phyloP scores from a whole-genome alignment of 2,113 vertebrate genomes.

The Mastomys coucha region DNA sequence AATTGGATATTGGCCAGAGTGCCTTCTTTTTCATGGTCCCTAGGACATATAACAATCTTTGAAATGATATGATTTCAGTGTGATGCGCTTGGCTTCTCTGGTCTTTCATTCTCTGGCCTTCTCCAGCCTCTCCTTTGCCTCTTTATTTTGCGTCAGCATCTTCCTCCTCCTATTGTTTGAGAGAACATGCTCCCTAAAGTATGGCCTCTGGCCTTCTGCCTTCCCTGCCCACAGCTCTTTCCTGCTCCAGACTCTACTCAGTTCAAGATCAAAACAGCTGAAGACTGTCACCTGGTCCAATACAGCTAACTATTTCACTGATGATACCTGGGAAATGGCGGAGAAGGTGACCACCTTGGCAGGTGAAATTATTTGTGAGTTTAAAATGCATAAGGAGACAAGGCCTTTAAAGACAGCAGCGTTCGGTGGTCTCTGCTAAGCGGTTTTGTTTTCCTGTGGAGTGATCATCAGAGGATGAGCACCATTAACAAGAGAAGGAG shows the following conservation, averaged over 20 bases:
- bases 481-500: not conserved
- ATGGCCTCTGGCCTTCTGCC: not conserved
- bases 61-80: not conserved
- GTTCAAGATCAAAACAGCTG: not conserved
- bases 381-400: not conserved
- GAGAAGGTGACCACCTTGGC: not conserved
- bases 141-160: not conserved
- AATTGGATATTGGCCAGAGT: conserved; percentile 3
- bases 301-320: not conserved
- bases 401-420: not conserved
- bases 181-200: not conserved
- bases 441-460: not conserved
- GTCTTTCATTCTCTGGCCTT: not conserved
- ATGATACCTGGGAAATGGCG: not conserved
- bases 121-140: not conserved
- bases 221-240: not conserved
- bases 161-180: not conserved
- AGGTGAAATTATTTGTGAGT: not conserved
- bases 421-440: not conserved
- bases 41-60: not conserved
- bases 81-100: not conserved
- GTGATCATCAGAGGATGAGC: not conserved
- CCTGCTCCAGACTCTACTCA: not conserved
- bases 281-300: not conserved
- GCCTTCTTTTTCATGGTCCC: conserved; percentile 2